Percentiles rank a stretch among this genome's conserved stretches.
These are phyloP conservation scores for Poicephalus meyeri DNA, from an alignment of 2,113 vertebrate species.

Conservation along the genomic window DNA sequence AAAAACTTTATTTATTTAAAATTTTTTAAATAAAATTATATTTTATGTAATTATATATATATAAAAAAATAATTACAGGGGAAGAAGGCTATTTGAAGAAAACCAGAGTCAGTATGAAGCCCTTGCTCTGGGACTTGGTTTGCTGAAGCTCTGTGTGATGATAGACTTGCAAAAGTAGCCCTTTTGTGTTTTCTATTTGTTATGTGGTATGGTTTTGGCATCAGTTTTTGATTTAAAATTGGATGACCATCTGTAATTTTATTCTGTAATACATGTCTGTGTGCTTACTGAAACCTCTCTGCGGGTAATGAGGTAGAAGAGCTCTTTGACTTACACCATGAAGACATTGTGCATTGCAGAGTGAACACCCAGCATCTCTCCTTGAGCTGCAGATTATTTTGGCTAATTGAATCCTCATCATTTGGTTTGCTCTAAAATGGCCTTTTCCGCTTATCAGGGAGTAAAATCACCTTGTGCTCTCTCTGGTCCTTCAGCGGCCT, in stretches of 20 bases:
- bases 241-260: neutral
- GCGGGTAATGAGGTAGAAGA: neutral
- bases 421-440: conserved; percentile 27
- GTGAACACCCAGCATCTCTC: neutral
- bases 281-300: neutral
- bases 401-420: neutral
- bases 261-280: neutral
- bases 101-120: neutral
- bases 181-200: neutral
- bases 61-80: neutral
- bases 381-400: conserved; percentile 5
- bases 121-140: neutral
- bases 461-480: neutral
- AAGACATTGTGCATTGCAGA: neutral
- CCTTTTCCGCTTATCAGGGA: neutral
- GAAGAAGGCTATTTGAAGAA: neutral
- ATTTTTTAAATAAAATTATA: too few species aligned
- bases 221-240: neutral
- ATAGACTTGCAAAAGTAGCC: neutral
- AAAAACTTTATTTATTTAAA: neutral
- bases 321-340: neutral
- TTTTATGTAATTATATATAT: neutral
- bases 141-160: neutral
- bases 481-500: neutral
- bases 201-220: neutral